Evolutionary conservation across 2,113 vertebrate species (phyloP), one percentile per base, ranked within the genome.

Genomic region (Limanda limanda): DNA sequence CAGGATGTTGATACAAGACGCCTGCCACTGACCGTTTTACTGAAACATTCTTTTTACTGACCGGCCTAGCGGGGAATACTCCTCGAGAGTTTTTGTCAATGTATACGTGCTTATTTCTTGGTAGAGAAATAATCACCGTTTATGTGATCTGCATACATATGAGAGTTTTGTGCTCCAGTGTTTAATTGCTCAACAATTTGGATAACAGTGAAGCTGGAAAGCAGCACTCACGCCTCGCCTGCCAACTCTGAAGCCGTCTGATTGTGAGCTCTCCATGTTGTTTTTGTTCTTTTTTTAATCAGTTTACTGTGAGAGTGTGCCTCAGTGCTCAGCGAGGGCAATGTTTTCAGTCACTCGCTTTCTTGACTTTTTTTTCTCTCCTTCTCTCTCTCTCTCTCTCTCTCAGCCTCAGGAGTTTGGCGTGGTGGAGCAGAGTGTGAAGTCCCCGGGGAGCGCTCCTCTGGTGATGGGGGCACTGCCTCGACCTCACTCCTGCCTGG

Each of bases 401-500:
- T 70, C 76, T 79, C 87, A 86, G 88, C 92, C 91, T 93, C 86
- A 75, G 92, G 91, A 91, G 90, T 91, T 93, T 90, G 92, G 90
- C 91, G 92, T 70, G 86, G 81, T 83, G 84, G 85, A 90, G 87
- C 77, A 83, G 70, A 92, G 89, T 88, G 70, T 79, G 51, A 88
- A 82, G 73, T 88, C 92, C 85, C 90, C 11, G 0, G 88, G 83
- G 92, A 76, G 47, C 0, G 12, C 82, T 91, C 88, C 90, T 90
- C 86, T 83, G 77, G 83, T 92, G 92, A 92, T 91, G 91, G 89
- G 89, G 86, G 89, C 88, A 79, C 88, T 72, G 81, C 78, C 86
- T 90, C 88, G 89, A 94, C 94, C 92, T 91, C 91, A 83, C 89
- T 88, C 91, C 85, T 90, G 89, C 89, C 86, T 78, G 76, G 91